These are phyloP conservation scores for Drosophila hamatofila DNA, from an alignment of 2,888 invertebrate genomes.

Conservation along the genomic window DNA sequence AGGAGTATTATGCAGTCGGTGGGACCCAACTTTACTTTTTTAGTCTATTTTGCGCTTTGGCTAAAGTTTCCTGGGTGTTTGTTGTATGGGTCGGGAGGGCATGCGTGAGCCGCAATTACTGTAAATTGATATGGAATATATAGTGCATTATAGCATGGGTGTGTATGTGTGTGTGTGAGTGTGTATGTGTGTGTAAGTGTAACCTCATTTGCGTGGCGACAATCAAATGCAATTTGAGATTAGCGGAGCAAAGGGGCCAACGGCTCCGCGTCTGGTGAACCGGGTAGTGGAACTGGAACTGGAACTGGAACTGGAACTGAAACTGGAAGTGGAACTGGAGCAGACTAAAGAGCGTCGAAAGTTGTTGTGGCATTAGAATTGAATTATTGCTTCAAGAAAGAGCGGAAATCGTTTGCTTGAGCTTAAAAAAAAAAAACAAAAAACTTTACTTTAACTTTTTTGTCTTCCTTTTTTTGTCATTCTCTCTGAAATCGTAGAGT, in stretches of 20 bases:
- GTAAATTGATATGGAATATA: constrained; percentile 64
- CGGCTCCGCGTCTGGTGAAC: constrained; percentile 18
- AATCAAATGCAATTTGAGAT: constrained; percentile 70
- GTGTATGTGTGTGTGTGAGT: constrained; percentile 4
- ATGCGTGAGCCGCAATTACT: constrained; percentile 56
- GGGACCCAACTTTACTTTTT: neutral
- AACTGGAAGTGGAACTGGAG: constrained; percentile 1
- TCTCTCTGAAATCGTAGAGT: neutral
- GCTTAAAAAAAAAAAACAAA: neutral
- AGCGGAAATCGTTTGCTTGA: neutral
- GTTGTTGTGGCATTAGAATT: neutral
- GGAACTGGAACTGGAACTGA: neutral
- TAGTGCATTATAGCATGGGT: constrained; percentile 8
- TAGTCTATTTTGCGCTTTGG: neutral
- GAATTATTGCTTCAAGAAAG: neutral
- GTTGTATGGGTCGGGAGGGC: constrained; percentile 16
- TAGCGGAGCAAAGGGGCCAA: constrained; percentile 36
- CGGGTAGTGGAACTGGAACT: constrained; percentile 3
- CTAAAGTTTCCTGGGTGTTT: constrained; percentile 1
- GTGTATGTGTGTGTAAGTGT: constrained; percentile 23
- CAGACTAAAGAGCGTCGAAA: neutral
- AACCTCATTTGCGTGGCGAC: constrained; percentile 60
- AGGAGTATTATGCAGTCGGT: neutral
- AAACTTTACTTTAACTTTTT: neutral
- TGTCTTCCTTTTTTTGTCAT: neutral